phyloP scores from a whole-genome alignment of 2,797 vertebrate genomes.

The Sebastes hubbsi region DNA sequence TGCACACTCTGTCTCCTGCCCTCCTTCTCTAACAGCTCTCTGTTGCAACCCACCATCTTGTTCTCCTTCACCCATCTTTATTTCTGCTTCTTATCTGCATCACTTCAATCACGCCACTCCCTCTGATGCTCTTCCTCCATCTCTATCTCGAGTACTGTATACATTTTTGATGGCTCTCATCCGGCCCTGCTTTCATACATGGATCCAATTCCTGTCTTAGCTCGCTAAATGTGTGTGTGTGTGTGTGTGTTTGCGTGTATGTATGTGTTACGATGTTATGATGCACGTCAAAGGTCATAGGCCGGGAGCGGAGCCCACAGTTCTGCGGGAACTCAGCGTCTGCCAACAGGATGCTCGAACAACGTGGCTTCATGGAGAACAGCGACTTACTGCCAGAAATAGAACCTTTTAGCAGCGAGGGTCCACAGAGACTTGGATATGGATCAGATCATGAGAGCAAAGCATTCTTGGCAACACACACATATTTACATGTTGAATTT shows the following conservation, averaged over 20 bases:
- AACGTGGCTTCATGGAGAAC: constrained; percentile 47
- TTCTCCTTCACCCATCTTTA: constrained; percentile 49
- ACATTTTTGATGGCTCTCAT: constrained; percentile 26
- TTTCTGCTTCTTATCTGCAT: constrained; percentile 43
- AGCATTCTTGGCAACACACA: constrained; percentile 15
- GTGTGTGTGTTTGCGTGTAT: not conserved
- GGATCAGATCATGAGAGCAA: constrained; percentile 56
- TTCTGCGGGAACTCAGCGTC: constrained; percentile 30
- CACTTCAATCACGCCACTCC: constrained; percentile 27
- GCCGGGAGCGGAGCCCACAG: constrained; percentile 36
- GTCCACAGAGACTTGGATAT: constrained; percentile 53
- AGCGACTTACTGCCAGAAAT: constrained; percentile 59
- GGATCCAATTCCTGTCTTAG: constrained; percentile 5
- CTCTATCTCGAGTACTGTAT: constrained; percentile 13
- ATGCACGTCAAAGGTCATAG: constrained; percentile 58
- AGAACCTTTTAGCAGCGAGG: constrained; percentile 58
- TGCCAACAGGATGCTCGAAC: constrained; percentile 53
- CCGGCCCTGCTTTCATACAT: not conserved
- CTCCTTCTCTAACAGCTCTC: constrained; percentile 42
- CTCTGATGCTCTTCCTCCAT: constrained; percentile 21
- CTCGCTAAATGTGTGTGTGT: not conserved
- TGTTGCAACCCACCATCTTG: constrained; percentile 62
- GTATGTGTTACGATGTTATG: constrained; percentile 5
- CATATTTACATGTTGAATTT: constrained; percentile 22
- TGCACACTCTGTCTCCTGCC: constrained; percentile 47